Evolutionary conservation across 2,888 invertebrate species (phyloP).

Genomic region (Lithophane socia): DNA sequence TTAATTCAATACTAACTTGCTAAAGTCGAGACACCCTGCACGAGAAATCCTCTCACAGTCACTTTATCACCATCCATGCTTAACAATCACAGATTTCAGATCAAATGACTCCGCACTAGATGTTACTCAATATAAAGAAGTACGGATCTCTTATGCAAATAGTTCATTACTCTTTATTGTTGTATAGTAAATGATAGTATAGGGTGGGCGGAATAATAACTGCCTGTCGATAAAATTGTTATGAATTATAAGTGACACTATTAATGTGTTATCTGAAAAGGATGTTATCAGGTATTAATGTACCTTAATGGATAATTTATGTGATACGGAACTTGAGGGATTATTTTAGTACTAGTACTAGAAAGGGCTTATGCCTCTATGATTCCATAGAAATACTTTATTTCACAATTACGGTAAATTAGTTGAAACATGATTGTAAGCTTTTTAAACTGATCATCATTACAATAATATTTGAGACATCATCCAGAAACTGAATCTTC

Average conservation of each 20-base stretch:
- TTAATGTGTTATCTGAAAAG: conserved; percentile 44
- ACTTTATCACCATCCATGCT: conserved; percentile 62
- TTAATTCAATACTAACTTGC: conserved; percentile 59
- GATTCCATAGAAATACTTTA: neutral
- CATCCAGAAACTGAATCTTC: neutral
- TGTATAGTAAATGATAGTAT: conserved; percentile 33
- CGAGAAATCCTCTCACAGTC: conserved; percentile 42
- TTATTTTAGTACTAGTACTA: too few relatives aligned
- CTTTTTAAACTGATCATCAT: neutral
- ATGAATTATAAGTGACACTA: conserved; percentile 29
- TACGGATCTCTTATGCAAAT: conserved; percentile 47
- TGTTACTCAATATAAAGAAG: conserved; percentile 55
- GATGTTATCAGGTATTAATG: conserved; percentile 50
- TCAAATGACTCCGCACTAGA: conserved; percentile 29
- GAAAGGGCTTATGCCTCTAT: neutral
- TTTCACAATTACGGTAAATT: neutral
- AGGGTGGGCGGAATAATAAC: conserved; percentile 37
- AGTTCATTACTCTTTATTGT: conserved; percentile 54
- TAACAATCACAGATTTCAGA: conserved; percentile 40
- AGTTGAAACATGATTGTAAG: neutral
- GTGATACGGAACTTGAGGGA: too few relatives aligned
- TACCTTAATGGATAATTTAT: conserved; percentile 33
- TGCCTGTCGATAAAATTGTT: conserved; percentile 36
- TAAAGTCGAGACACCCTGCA: conserved; percentile 54
- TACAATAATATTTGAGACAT: neutral